Evolutionary conservation across 1,140 invertebrate genomes (phyloP).

Genomic region (Pogonognathellus flavescens): DNA sequence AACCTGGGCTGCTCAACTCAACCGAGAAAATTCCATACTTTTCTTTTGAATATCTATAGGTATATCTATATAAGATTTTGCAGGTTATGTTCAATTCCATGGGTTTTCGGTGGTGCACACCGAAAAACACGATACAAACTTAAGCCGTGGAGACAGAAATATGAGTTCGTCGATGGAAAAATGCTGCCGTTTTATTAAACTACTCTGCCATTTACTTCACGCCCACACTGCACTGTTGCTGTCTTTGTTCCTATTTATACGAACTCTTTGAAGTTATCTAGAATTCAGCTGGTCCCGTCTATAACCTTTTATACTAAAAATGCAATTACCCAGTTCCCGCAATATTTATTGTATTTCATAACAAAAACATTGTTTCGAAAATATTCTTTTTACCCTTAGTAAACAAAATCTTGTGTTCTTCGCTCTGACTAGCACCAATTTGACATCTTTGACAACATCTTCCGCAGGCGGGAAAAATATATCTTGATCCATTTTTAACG

Average conservation of each 20-base stretch:
- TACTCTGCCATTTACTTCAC: constrained; percentile 14
- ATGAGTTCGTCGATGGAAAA: constrained; percentile 13
- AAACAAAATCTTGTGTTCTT: constrained; percentile 89
- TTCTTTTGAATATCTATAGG: not conserved
- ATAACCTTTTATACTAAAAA: not conserved
- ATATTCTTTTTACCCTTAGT: constrained; percentile 76
- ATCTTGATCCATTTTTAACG: constrained; percentile 65
- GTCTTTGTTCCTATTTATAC: not conserved
- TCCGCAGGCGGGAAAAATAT: constrained; percentile 66
- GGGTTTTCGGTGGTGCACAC: not conserved
- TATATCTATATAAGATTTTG: constrained; percentile 2
- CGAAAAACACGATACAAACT: not conserved
- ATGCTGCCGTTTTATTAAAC: constrained; percentile 34
- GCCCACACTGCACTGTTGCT: constrained; percentile 22
- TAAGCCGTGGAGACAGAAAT: not conserved
- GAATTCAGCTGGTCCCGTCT: not conserved
- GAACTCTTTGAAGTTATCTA: constrained; percentile 5
- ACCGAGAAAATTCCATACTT: not conserved
- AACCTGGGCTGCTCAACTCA: not conserved
- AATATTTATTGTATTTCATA: not conserved
- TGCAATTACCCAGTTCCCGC: not conserved
- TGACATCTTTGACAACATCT: constrained; percentile 81
- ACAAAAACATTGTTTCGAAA: not conserved
- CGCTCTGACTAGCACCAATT: constrained; percentile 88
- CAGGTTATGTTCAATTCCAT: not conserved